Evolutionary conservation across 1,140 invertebrate genomes (phyloP), one percentile per base, ranked within the genome.

Genomic region (Drosophila bipectinata): DNA sequence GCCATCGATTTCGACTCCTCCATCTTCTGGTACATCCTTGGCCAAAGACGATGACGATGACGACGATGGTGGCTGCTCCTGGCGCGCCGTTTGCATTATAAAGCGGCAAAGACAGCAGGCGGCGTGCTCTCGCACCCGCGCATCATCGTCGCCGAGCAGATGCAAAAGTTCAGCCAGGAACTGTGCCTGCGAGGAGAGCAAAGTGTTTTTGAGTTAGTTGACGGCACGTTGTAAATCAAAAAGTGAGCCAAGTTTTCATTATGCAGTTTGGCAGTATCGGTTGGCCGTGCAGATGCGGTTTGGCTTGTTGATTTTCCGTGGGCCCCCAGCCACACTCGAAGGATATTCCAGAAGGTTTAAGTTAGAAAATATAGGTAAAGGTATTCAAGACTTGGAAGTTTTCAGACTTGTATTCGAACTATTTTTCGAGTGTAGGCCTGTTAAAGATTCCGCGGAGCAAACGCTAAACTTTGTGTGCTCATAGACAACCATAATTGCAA

Each of bases 71-170:
- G 18, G 18, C 30, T 66, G 62, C 41, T 72, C 60, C 49, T 79
- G 76, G 74, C 83, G 84, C 74, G 83, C 75, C 60, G 84, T 91
- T 90, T 89, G 83, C 78, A 91, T 91, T 79, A 92, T 91, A 85
- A 88, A 92, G 52, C 78, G 78, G 71, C 89, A 89, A 26, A 92
- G 71, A 74, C 87, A 89, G 72, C 72, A 64, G 58, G 80, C 83
- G 53, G 90, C 76, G 68, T 91, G 81, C 53, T 91, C 85, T 59
- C 91, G 75, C 47, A 92, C 90, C 56, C 91, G 91, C 53, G 78
- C 80, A 91, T 92, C 91, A 90, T 90, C 84, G 55, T 92, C 90
- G 64, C 89, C 89, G 58, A 92, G 59, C 67, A 92, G 61, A 59
- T 90, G 80, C 66, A 90, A 74, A 83, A 92, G 89, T 89, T 91